Conservation (phyloP, 2,888 invertebrate genomes). For the Andrena flavipes region DNA sequence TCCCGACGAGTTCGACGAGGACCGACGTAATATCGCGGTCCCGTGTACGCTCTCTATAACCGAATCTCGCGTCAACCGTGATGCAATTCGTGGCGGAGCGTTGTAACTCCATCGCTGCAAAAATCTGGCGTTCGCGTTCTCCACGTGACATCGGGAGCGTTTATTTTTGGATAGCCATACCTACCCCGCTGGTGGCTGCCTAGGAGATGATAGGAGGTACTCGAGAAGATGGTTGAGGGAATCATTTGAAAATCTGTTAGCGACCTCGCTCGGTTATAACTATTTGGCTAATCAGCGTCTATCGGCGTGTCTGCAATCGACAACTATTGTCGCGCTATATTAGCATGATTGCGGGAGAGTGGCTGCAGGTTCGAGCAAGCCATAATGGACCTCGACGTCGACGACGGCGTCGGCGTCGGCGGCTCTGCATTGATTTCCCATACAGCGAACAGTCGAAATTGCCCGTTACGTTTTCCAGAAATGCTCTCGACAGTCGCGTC, state of each 20-base stretch:
- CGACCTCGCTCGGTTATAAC: background rate
- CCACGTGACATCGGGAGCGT: no score
- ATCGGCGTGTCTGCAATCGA: constrained; percentile 33
- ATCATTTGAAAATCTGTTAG: background rate
- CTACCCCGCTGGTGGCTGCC: background rate
- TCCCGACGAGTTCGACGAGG: constrained; percentile 5
- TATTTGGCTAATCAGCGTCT: constrained; percentile 22
- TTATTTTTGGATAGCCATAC: background rate
- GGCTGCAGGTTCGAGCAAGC: constrained; percentile 5
- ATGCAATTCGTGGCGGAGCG: background rate
- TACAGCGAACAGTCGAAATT: constrained; percentile 21
- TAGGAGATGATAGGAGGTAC: no score
- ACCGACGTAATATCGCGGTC: background rate
- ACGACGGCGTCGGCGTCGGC: no score
- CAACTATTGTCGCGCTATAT: constrained; percentile 48
- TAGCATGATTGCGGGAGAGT: constrained; percentile 37
- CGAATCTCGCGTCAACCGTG: background rate
- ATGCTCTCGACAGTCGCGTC: constrained; percentile 19
- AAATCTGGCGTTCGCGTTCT: background rate
- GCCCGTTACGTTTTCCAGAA: constrained; percentile 34
- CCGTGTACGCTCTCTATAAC: background rate
- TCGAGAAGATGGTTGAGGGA: background rate
- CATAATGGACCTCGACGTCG: constrained; percentile 3
- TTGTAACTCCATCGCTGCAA: background rate
- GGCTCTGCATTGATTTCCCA: constrained; percentile 34